Evolutionary conservation across 2,888 invertebrate species (phyloP).

Genomic region (Thelaira solivaga): DNA sequence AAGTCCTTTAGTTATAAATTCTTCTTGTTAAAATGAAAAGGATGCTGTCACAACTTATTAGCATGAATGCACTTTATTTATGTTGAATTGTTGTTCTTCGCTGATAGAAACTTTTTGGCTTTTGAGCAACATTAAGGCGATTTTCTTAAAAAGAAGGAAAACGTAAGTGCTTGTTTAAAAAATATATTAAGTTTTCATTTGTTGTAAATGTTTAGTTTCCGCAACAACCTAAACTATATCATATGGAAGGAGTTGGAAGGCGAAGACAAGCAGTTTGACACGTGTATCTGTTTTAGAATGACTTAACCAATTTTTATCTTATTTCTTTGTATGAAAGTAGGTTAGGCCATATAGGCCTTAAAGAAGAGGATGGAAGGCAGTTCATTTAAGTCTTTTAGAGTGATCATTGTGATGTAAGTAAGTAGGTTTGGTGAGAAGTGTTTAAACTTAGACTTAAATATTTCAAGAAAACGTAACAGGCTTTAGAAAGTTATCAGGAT

Average conservation of each 20-base stretch:
- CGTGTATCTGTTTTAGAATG: too few relatives aligned
- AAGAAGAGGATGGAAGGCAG: too few relatives aligned
- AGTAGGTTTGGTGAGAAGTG: too few relatives aligned
- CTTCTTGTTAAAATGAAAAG: slow-evolving; percentile 38
- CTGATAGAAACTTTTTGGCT: slow-evolving; percentile 33
- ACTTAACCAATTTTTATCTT: too few relatives aligned
- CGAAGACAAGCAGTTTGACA: not conserved
- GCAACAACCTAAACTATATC: not conserved
- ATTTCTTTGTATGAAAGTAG: too few relatives aligned
- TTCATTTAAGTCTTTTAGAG: too few relatives aligned
- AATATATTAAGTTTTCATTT: slow-evolving; percentile 33
- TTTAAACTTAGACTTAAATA: too few relatives aligned
- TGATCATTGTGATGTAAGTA: too few relatives aligned
- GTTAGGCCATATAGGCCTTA: too few relatives aligned
- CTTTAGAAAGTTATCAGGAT: too few relatives aligned
- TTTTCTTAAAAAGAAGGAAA: not conserved
- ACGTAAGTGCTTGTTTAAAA: slow-evolving; percentile 1
- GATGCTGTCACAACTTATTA: slow-evolving; percentile 61
- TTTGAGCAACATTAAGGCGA: slow-evolving; percentile 37
- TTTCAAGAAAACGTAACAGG: too few relatives aligned
- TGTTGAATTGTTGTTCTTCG: slow-evolving; percentile 30
- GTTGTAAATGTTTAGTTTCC: slow-evolving; percentile 18
- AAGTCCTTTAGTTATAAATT: slow-evolving; percentile 51
- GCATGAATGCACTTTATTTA: slow-evolving; percentile 59
- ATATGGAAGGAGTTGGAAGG: not conserved